Evolutionary conservation across 2,888 invertebrate species (phyloP), one percentile per base, ranked within the genome.

Genomic region (Brenthis hecate): DNA sequence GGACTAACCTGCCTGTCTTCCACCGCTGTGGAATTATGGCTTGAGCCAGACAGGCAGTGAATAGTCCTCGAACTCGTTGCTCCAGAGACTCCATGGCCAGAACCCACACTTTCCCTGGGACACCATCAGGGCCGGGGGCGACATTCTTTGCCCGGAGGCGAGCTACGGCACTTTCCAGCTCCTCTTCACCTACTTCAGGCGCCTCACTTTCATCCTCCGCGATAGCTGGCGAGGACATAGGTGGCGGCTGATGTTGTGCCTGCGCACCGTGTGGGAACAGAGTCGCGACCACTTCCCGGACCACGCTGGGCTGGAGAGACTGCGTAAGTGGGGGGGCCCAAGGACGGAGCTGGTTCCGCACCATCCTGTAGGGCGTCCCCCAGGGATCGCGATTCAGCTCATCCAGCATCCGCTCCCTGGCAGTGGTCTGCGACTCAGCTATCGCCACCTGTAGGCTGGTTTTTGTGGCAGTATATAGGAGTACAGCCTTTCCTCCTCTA

Each of bases 281-380:
- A 0, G 55, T 13, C 50, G 36, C 56, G 8, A 64, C 13, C 2
- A 68, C 57, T 2, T 11, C 23, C 2, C 16, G 14, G 11, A 63
- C n/a, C 13, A 43, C 16, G 6, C 53, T n/a, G 2, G 63, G 63
- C 14, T 51, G 64, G 32, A 58, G 47, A 14, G 23, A 57, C 53
- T 36, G 19, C 14, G 54, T 28, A 8, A 58, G 14, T 6, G 69
- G 64, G 5, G 54, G 58, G 1, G n/a, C 65, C 50, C 50, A 14
- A 2, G 57, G 13, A 11, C 62, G 61, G 32, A 72, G 66, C 43
- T 74, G 72, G 4, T 57, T 36, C 36, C 71, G 63, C n/a, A 72
- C 65, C 48, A 13, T 16, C 28, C 56, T 54, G 28, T 73, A 73
- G 14, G 69, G 72, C 47, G 62, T 64, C 14, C 73, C 73, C 66